Conservation (phyloP, 1,140 invertebrate species). For the Pseudomyrmex pallidus region DNA sequence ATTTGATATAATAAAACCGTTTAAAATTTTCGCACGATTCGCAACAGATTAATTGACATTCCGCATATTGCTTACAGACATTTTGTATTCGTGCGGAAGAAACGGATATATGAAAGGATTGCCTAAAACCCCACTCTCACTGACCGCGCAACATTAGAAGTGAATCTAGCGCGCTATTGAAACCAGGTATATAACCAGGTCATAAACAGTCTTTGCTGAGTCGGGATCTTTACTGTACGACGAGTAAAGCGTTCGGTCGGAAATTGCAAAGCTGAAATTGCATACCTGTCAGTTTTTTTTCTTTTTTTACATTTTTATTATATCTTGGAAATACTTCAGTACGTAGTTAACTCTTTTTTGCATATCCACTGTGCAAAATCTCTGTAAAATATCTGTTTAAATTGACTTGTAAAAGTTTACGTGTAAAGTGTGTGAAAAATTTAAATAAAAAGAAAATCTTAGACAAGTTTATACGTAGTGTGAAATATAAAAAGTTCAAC, state of each 20-base stretch:
- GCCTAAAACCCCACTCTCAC: background rate
- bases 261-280: background rate
- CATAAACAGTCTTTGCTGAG: conserved; percentile 10
- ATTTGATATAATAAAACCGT: no score
- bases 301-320: background rate
- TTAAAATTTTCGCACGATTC: no score
- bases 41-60: no score
- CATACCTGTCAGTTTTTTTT: background rate
- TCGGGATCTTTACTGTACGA: background rate
- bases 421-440: background rate
- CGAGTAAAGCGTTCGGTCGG: background rate
- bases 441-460: background rate
- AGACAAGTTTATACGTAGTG: background rate
- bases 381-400: background rate
- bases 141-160: background rate
- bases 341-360: background rate
- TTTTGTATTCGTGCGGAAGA: no score
- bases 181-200: background rate
- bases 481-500: background rate
- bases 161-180: conserved; percentile 4
- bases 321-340: background rate
- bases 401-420: background rate
- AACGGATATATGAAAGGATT: no score
- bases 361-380: background rate
- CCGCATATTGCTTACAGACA: no score